These are phyloP conservation scores for Turritopsis dohrnii DNA, from an alignment of 30 jellyfish, hydroid and myxozoan species.

Conservation along the genomic window DNA sequence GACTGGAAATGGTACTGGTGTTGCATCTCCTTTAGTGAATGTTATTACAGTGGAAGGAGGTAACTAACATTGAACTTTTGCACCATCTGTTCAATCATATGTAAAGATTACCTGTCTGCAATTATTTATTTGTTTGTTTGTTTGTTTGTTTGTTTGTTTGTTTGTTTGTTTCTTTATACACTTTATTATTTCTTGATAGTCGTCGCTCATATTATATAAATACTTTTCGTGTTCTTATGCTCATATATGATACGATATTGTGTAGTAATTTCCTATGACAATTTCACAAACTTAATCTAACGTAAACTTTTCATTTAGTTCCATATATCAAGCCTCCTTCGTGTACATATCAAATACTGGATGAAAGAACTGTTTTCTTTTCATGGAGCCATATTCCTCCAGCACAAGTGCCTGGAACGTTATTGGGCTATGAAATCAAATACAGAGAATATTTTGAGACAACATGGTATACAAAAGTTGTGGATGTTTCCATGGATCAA, in stretches of 20 bases:
- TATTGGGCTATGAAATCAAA: conserved; percentile 22
- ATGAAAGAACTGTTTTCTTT: conserved; percentile 13
- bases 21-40: conserved; percentile 9
- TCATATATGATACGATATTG: no score
- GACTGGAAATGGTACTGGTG: conserved; percentile 17
- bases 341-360: conserved; percentile 11
- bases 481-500: conserved; percentile 1
- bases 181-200: no score
- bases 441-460: neutral
- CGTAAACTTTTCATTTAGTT: neutral
- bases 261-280: no score
- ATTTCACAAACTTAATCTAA: no score
- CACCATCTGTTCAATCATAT: neutral
- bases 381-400: conserved; percentile 22
- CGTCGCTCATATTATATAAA: no score
- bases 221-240: no score
- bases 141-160: no score
- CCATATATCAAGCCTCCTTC: conserved; percentile 21
- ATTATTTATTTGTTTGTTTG: neutral
- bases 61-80: neutral
- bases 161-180: no score
- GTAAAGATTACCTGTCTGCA: no score
- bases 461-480: neutral
- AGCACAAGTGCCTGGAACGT: conserved; percentile 13
- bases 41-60: conserved; percentile 21